These are phyloP conservation scores for Asarcornis scutulata DNA, from an alignment of 2,113 vertebrate genomes.

Conservation along the genomic window DNA sequence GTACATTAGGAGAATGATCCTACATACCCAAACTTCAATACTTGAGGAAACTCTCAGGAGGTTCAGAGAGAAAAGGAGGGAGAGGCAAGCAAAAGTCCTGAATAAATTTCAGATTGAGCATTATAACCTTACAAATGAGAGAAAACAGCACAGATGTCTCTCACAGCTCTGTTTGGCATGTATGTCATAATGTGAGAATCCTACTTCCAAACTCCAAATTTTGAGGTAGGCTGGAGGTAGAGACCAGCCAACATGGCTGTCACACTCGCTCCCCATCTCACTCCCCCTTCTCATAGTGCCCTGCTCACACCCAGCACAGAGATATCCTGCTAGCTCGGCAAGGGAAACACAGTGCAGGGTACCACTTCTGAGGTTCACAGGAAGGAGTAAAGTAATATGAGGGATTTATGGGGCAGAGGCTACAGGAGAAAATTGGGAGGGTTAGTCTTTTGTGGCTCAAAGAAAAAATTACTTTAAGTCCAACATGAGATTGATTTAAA, in stretches of 20 bases:
- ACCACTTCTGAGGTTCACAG: not conserved
- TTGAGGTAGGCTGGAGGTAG: accelerated
- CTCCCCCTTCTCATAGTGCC: not conserved
- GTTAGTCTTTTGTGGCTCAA: not conserved
- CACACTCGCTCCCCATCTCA: accelerated
- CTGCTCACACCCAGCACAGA: accelerated
- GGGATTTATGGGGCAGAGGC: not conserved
- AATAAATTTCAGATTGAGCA: not conserved
- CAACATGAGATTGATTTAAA: not conserved
- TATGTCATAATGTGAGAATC: not conserved
- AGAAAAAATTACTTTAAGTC: not conserved
- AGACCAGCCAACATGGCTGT: accelerated
- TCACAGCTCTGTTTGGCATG: not conserved
- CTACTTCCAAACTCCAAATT: not conserved
- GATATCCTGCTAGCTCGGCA: not conserved
- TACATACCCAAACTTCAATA: not conserved
- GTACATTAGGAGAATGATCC: not conserved
- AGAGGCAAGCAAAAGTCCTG: not conserved
- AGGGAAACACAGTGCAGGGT: accelerated
- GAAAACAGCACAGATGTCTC: not conserved
- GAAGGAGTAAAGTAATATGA: not conserved
- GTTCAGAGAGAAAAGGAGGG: not conserved
- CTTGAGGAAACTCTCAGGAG: not conserved
- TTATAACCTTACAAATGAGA: not conserved
- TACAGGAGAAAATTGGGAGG: not conserved